Evolutionary conservation across 1,140 invertebrate species (phyloP).

Genomic region (Trichoplusia ni): DNA sequence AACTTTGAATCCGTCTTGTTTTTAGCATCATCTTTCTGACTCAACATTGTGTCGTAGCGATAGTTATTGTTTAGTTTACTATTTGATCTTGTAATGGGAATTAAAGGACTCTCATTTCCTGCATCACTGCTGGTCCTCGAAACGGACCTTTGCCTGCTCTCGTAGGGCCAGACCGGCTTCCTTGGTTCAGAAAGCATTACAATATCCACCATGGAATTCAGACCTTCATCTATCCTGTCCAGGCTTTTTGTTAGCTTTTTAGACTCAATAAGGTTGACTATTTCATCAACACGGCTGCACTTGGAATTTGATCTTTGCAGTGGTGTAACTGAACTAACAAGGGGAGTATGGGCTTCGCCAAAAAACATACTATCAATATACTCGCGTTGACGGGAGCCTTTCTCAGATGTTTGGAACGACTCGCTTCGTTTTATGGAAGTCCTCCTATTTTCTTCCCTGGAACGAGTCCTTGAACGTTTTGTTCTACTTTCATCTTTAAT

Average conservation of each 20-base stretch:
- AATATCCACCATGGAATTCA: slow-evolving; percentile 88
- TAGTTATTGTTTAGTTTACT: slow-evolving; percentile 55
- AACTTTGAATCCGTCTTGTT: slow-evolving; percentile 68
- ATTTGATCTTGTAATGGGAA: slow-evolving; percentile 61
- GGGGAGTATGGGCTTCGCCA: slow-evolving; percentile 51
- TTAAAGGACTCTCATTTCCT: slow-evolving; percentile 65
- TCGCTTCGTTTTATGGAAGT: slow-evolving; percentile 77
- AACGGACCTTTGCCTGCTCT: slow-evolving; percentile 72
- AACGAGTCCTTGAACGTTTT: slow-evolving; percentile 62
- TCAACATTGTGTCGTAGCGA: slow-evolving; percentile 55
- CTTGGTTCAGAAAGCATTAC: slow-evolving; percentile 82
- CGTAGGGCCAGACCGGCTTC: slow-evolving; percentile 77
- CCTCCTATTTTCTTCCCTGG: slow-evolving; percentile 66
- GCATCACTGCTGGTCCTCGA: slow-evolving; percentile 77
- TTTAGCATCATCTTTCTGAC: slow-evolving; percentile 53
- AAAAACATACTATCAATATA: slow-evolving; percentile 79
- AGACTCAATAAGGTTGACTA: slow-evolving; percentile 80
- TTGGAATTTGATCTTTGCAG: slow-evolving; percentile 80
- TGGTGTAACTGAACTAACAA: slow-evolving; percentile 40
- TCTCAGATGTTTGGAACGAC: slow-evolving; percentile 78
- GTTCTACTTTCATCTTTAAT: slow-evolving; percentile 73
- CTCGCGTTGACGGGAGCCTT: slow-evolving; percentile 73
- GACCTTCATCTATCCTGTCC: slow-evolving; percentile 88
- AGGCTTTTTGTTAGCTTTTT: slow-evolving; percentile 87
- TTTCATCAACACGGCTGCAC: slow-evolving; percentile 77